Evolutionary conservation across 2,888 invertebrate genomes (phyloP).

Genomic region (Polydrusus cervinus): DNA sequence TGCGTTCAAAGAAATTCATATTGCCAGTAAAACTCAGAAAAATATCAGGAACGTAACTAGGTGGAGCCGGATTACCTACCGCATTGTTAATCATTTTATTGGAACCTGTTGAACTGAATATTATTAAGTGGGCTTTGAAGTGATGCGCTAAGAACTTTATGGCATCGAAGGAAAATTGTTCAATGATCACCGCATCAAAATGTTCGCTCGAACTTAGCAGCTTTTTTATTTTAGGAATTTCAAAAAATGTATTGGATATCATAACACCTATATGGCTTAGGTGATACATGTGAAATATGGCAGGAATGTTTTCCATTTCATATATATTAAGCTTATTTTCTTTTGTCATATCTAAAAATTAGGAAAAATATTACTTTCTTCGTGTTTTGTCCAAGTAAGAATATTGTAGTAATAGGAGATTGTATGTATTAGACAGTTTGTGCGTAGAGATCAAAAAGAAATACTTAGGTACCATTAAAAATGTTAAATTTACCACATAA

Average conservation of each 20-base stretch:
- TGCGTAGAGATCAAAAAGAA: too few species aligned
- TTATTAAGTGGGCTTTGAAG: slow-evolving; percentile 65
- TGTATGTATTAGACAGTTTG: too few species aligned
- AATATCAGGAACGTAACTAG: slow-evolving; percentile 71
- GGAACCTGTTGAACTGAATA: slow-evolving; percentile 70
- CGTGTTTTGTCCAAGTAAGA: too few species aligned
- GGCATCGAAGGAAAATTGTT: slow-evolving; percentile 71
- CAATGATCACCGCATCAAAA: slow-evolving; percentile 65
- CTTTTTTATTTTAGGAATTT: slow-evolving; percentile 43
- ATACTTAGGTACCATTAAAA: too few species aligned
- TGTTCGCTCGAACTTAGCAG: slow-evolving; percentile 60
- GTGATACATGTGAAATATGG: slow-evolving; percentile 23
- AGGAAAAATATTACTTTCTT: neutral
- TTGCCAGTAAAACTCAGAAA: slow-evolving; percentile 50
- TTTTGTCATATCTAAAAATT: neutral
- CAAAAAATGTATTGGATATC: slow-evolving; percentile 32
- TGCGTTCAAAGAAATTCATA: slow-evolving; percentile 74
- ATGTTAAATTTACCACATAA: too few species aligned
- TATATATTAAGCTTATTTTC: neutral
- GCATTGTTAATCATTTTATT: slow-evolving; percentile 71
- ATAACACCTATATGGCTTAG: neutral
- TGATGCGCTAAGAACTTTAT: slow-evolving; percentile 66
- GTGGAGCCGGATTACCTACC: slow-evolving; percentile 72
- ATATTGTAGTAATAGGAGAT: too few species aligned
- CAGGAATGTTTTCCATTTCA: slow-evolving; percentile 36